Evolutionary conservation across 2,888 invertebrate species (phyloP), one percentile per base, ranked within the genome.

Genomic region (Lithosia quadra): DNA sequence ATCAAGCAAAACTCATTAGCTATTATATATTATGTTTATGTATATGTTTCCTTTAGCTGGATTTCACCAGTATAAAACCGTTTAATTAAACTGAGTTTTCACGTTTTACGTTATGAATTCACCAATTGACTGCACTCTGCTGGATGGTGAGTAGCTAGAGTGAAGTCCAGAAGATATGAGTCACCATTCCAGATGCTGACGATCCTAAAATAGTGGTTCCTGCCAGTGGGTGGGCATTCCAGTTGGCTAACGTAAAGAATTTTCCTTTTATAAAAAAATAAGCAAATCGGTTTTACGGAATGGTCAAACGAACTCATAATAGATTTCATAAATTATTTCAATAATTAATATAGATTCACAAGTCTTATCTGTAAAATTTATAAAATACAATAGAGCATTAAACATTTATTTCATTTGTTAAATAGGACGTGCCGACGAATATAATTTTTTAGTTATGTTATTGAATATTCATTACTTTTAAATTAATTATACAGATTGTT

Each of bases 401-500:
- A 65, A 49, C 34, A 59, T 60, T 36, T 11, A 11, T n/a, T 59
- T 59, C n/a, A 10, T 34, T 53, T 33, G 28, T 13, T 60, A 60
- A 65, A 60, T 36, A 8, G 28, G 39, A 21, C 66, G 60, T 63
- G 58, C 36, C 63, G 21, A 62, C 57, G 61, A 64, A 49, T 21
- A 62, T 65, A 34, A 49, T 59, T 59, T 49, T n/a, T 64, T 56
- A 64, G 64, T 11, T 60, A 57, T 67, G 34, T 53, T 57, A 66
- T 49, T 22, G 11, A 21, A 18, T 55, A 39, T 2, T 63, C 33
- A 63, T 53, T 5, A 65, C 28, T 60, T 57, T 65, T 22, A 33
- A 34, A 53, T 53, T 22, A 65, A 34, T 56, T 49, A 39, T 69
- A 63, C 60, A 65, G 13, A 64, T 61, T 60, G 71, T 67, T 70